Conservation (phyloP, 1,140 invertebrate genomes). For the Neodiprion pinetum region DNA sequence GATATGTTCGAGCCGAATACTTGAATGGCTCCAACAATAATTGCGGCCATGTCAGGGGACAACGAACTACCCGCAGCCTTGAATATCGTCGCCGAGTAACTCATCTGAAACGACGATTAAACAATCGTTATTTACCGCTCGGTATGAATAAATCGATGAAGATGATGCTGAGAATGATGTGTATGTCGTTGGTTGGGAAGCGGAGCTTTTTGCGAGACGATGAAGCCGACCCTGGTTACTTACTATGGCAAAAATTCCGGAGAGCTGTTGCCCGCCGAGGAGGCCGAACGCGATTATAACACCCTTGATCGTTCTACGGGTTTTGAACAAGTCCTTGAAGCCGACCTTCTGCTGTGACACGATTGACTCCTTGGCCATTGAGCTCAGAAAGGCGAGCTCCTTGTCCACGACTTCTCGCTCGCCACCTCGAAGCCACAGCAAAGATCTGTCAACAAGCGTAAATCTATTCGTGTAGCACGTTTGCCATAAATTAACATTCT, state of each 20-base stretch:
- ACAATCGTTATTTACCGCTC: slow-evolving; percentile 29
- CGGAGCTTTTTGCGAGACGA: no score
- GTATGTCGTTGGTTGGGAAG: no score
- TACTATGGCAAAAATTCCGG: slow-evolving; percentile 56
- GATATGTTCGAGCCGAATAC: slow-evolving; percentile 60
- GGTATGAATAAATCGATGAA: not conserved
- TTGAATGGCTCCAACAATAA: slow-evolving; percentile 61
- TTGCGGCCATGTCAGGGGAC: slow-evolving; percentile 59
- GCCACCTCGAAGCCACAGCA: slow-evolving; percentile 63
- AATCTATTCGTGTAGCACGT: slow-evolving; percentile 14
- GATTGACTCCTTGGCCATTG: slow-evolving; percentile 38
- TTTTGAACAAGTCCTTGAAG: slow-evolving; percentile 43
- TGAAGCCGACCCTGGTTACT: slow-evolving; percentile 6
- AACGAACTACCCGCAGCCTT: slow-evolving; percentile 58
- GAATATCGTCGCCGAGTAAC: slow-evolving; percentile 68
- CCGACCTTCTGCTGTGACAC: slow-evolving; percentile 28
- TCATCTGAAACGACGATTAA: slow-evolving; percentile 37
- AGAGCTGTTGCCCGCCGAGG: slow-evolving; percentile 52
- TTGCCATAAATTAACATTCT: no score
- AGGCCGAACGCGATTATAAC: slow-evolving; percentile 60
- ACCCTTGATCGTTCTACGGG: slow-evolving; percentile 50
- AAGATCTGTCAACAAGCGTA: slow-evolving; percentile 43
- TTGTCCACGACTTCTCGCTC: slow-evolving; percentile 49
- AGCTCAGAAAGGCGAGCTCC: slow-evolving; percentile 42
- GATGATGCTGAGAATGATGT: not conserved